Percentiles rank a stretch among this genome's conserved stretches.
phyloP scores from a whole-genome alignment of 2,113 vertebrate species.

The Spheniscus mendiculus region DNA sequence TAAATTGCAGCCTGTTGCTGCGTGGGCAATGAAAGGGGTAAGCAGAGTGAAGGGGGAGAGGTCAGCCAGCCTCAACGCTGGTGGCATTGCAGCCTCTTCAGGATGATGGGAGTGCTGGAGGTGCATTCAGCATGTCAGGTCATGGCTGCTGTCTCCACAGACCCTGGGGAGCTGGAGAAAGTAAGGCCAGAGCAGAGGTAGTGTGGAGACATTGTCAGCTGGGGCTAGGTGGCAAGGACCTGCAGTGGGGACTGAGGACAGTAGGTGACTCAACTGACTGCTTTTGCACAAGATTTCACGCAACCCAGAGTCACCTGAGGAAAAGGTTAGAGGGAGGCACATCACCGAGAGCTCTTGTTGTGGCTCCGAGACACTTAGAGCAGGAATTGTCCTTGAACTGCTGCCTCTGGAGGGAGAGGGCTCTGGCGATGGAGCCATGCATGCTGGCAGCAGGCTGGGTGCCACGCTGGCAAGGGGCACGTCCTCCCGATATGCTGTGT shows the following conservation, averaged over 20 bases:
- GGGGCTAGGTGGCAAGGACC: background rate
- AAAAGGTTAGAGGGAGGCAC: background rate
- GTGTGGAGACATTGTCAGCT: background rate
- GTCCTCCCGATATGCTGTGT: background rate
- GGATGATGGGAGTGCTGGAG: background rate
- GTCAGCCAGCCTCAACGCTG: no score
- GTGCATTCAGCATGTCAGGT: no score
- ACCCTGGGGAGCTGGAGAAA: background rate
- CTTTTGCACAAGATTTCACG: background rate
- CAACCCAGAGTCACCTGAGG: background rate
- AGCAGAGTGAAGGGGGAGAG: no score
- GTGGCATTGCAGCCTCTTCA: background rate
- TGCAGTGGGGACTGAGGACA: background rate
- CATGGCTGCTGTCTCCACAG: background rate
- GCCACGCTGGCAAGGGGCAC: rapidly evolving
- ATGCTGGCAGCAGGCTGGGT: background rate
- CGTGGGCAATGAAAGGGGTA: background rate
- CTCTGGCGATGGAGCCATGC: background rate
- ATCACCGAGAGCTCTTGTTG: background rate
- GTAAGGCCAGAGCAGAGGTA: background rate
- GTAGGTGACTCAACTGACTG: background rate
- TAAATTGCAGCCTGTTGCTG: background rate
- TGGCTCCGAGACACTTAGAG: background rate
- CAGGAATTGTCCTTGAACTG: background rate
- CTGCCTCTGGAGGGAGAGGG: background rate